phyloP scores from a whole-genome alignment of 2,888 invertebrate genomes.

The Sminthurinus aureus region DNA sequence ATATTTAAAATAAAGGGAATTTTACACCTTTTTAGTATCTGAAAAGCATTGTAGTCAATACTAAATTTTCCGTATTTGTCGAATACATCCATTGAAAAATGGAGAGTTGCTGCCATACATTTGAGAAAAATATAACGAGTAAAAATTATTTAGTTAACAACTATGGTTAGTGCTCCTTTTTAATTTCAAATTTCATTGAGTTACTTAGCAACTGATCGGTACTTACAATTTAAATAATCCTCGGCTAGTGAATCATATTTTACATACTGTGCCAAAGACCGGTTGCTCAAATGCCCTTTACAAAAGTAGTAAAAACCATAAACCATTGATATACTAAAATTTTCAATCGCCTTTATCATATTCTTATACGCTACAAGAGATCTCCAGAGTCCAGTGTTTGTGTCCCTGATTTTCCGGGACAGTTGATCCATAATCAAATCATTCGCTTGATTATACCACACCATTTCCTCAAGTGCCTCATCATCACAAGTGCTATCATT shows the following conservation, averaged over 20 bases:
- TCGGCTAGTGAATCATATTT: conserved; percentile 63
- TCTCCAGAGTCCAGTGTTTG: conserved; percentile 62
- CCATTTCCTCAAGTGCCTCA: conserved; percentile 59
- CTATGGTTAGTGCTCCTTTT: too few species aligned
- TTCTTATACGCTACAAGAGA: conserved; percentile 65
- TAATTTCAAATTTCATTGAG: too few species aligned
- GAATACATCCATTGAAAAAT: conserved; percentile 63
- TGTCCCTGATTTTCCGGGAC: conserved; percentile 60
- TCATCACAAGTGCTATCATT: conserved; percentile 51
- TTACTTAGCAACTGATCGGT: too few species aligned
- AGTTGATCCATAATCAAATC: conserved; percentile 62
- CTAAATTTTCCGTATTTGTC: conserved; percentile 34
- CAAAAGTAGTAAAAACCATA: conserved; percentile 64
- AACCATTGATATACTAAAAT: conserved; percentile 64
- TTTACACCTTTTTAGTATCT: conserved; percentile 20
- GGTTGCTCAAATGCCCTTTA: conserved; percentile 61
- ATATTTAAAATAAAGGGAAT: background rate
- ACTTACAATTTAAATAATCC: conserved; percentile 64
- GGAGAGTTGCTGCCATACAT: conserved; percentile 59
- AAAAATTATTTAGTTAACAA: too few species aligned
- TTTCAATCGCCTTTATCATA: conserved; percentile 64
- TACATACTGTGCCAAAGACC: background rate
- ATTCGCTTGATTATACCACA: conserved; percentile 62
- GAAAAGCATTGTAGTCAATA: conserved; percentile 14
- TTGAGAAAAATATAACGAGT: too few species aligned